phyloP scores from a whole-genome alignment of 2,888 invertebrate genomes.

The Conus canariensis region DNA sequence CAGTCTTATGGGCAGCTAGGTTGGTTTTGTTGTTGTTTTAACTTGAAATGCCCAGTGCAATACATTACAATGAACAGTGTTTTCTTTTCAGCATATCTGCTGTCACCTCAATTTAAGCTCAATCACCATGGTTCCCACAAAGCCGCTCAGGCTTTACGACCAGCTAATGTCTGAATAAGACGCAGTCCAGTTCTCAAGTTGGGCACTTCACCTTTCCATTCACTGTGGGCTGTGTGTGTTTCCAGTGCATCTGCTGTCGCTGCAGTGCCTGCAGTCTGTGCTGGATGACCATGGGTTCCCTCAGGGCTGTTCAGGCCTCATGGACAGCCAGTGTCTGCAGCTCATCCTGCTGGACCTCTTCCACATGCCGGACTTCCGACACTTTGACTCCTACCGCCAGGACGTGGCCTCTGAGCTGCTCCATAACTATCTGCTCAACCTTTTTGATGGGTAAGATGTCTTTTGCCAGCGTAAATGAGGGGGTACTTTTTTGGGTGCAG shows the following conservation, averaged over 20 bases:
- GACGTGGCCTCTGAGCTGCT: constrained; percentile 66
- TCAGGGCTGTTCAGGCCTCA: constrained; percentile 84
- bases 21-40: too few relatives aligned
- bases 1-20: too few relatives aligned
- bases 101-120: too few relatives aligned
- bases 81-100: too few relatives aligned
- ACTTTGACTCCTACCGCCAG: constrained; percentile 69
- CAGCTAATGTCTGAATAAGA: too few relatives aligned
- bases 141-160: too few relatives aligned
- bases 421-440: constrained; percentile 71
- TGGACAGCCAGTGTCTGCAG: constrained; percentile 86
- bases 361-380: constrained; percentile 54
- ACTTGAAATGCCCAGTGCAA: too few relatives aligned
- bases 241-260: constrained; percentile 80
- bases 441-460: constrained; percentile 68
- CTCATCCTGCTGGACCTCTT: constrained; percentile 87
- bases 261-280: constrained; percentile 85
- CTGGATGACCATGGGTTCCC: constrained; percentile 86
- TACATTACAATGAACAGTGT: too few relatives aligned
- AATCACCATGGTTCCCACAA: too few relatives aligned
- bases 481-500: neutral
- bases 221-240: neutral
- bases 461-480: too few relatives aligned
- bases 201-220: too few relatives aligned
- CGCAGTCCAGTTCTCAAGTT: too few relatives aligned